A percentile compares a stretch with the other conserved stretches of the same genome.
These are phyloP conservation scores for Gulo gulo DNA, from an alignment of 2,113 vertebrate species.

Conservation along the genomic window DNA sequence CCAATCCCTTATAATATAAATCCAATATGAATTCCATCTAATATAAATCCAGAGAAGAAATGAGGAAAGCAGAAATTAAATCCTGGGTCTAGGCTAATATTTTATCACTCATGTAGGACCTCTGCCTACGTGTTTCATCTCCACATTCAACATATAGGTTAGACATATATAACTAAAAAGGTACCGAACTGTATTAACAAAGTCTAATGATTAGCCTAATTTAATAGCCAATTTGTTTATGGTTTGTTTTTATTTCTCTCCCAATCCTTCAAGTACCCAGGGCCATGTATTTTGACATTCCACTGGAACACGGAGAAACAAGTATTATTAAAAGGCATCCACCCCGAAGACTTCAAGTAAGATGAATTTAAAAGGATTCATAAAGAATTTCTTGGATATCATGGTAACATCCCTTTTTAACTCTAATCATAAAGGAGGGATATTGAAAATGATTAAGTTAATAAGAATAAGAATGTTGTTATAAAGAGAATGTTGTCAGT, in stretches of 20 bases:
- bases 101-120: not conserved
- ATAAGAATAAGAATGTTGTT: not conserved
- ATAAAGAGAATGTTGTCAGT: not conserved
- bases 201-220: not conserved
- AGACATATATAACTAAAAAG: not conserved
- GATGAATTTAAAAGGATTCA: conserved; percentile 58
- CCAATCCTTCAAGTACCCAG: conserved; percentile 70
- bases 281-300: conserved; percentile 66
- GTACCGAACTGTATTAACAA: not conserved
- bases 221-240: not conserved
- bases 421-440: conserved; percentile 28
- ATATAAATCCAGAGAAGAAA: not conserved
- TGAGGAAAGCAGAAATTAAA: not conserved
- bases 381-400: conserved; percentile 57
- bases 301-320: conserved; percentile 67
- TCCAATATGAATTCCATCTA: not conserved
- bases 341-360: conserved; percentile 84
- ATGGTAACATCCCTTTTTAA: conserved; percentile 63
- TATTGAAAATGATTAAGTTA: not conserved
- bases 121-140: not conserved
- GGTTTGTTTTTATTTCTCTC: conserved; percentile 50
- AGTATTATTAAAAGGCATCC: conserved; percentile 88
- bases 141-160: not conserved
- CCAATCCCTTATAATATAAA: not conserved
- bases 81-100: not conserved